A percentile compares a stretch with the other conserved stretches of the same genome.
These are phyloP conservation scores for Tokudaia tokunoshimensis DNA, from an alignment of 2,797 vertebrate species.

Conservation along the genomic window DNA sequence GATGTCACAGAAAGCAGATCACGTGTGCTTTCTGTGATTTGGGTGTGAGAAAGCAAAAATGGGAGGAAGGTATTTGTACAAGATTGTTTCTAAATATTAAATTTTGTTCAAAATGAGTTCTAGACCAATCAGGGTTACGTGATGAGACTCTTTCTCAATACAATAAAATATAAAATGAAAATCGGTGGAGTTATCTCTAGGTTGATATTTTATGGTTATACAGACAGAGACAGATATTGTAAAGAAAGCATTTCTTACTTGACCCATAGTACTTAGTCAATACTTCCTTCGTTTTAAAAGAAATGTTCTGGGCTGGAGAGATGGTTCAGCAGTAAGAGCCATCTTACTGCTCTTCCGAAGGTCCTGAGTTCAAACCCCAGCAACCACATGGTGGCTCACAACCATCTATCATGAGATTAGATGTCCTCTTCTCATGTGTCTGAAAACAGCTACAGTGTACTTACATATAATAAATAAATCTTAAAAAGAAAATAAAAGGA, in stretches of 20 bases:
- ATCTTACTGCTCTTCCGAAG: too few species aligned
- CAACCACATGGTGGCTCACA: too few species aligned
- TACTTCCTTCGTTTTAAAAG: not conserved
- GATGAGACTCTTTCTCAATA: not conserved
- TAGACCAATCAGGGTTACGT: not conserved
- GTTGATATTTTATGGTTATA: not conserved
- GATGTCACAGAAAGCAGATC: not conserved
- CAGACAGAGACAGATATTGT: not conserved
- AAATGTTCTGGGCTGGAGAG: too few species aligned
- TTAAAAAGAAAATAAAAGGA: too few species aligned
- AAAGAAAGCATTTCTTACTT: conserved; percentile 43
- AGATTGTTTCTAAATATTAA: not conserved
- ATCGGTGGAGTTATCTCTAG: not conserved
- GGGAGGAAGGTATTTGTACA: not conserved
- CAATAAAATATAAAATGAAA: not conserved
- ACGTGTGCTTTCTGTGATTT: not conserved
- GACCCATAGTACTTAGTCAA: not conserved
- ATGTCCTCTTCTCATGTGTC: too few species aligned
- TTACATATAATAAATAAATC: too few species aligned
- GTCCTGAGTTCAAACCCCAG: too few species aligned
- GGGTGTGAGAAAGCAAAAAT: not conserved
- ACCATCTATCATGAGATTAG: too few species aligned
- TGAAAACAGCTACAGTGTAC: too few species aligned
- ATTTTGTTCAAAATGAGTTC: not conserved
- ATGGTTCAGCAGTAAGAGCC: too few species aligned